A percentile compares a stretch with the other conserved stretches of the same genome.
phyloP scores from a whole-genome alignment of 2,113 vertebrate genomes.

The Psilopogon haemacephalus region DNA sequence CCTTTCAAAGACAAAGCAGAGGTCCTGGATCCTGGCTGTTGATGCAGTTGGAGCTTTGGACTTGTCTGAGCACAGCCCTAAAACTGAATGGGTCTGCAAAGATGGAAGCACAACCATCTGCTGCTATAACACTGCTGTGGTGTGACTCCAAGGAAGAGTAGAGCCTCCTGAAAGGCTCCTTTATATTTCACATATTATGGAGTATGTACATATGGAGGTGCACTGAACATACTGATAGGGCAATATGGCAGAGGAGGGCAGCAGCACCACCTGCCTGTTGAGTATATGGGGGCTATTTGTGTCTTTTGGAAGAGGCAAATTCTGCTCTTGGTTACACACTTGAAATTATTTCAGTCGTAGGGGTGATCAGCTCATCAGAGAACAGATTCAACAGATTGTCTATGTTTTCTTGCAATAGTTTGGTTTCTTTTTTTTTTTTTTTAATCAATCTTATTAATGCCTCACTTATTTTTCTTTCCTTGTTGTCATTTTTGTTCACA shows the following conservation, averaged over 20 bases:
- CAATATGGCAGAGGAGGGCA: rapidly evolving
- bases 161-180: neutral
- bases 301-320: neutral
- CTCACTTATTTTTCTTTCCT: neutral
- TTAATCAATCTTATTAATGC: neutral
- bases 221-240: rapidly evolving
- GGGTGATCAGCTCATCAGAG: neutral
- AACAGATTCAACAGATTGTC: neutral
- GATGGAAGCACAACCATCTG: rapidly evolving
- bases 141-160: neutral
- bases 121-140: neutral
- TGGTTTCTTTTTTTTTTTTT: neutral
- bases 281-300: neutral
- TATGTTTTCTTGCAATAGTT: neutral
- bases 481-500: neutral
- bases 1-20: neutral
- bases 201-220: rapidly evolving
- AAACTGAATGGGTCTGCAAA: rapidly evolving
- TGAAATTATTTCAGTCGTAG: neutral
- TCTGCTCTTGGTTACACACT: neutral
- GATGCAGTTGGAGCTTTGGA: neutral
- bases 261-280: rapidly evolving
- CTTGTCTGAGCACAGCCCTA: neutral
- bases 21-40: neutral
- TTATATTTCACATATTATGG: neutral